These are phyloP conservation scores for Bos javanicus DNA, from an alignment of 2,113 vertebrate species.

Conservation along the genomic window DNA sequence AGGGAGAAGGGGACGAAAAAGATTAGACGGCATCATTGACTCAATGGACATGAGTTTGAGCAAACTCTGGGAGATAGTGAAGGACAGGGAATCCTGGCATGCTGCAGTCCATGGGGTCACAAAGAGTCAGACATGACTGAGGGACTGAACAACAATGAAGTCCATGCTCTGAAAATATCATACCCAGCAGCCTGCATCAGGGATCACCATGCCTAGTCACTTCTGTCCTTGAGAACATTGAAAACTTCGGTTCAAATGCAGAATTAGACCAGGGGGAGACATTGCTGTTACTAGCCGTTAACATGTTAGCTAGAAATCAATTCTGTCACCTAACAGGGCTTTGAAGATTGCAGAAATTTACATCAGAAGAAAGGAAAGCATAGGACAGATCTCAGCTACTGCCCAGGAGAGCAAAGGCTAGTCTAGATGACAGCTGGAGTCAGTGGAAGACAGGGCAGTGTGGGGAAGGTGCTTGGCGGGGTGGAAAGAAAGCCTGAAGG, in stretches of 20 bases:
- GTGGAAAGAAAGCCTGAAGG: background rate
- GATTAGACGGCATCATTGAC: background rate
- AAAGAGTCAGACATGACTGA: background rate
- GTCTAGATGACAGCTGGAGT: background rate
- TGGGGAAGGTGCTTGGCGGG: background rate
- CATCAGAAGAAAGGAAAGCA: background rate
- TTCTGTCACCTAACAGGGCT: background rate
- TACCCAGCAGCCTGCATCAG: background rate
- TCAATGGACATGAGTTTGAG: background rate
- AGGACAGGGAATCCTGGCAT: background rate
- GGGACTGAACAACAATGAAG: background rate
- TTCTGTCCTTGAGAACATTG: background rate
- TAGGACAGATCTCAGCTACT: background rate
- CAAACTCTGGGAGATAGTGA: background rate
- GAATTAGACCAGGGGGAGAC: background rate
- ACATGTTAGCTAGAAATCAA: constrained; percentile 17
- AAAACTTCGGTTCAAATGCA: background rate
- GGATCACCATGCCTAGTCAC: background rate
- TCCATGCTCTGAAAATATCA: background rate
- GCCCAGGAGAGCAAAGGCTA: background rate
- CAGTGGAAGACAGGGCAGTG: background rate
- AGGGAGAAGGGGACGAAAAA: background rate
- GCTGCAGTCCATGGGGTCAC: background rate
- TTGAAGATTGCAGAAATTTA: background rate
- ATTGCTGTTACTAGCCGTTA: background rate